Conservation (phyloP, 2,113 vertebrate species). For the Colaptes auratus region DNA sequence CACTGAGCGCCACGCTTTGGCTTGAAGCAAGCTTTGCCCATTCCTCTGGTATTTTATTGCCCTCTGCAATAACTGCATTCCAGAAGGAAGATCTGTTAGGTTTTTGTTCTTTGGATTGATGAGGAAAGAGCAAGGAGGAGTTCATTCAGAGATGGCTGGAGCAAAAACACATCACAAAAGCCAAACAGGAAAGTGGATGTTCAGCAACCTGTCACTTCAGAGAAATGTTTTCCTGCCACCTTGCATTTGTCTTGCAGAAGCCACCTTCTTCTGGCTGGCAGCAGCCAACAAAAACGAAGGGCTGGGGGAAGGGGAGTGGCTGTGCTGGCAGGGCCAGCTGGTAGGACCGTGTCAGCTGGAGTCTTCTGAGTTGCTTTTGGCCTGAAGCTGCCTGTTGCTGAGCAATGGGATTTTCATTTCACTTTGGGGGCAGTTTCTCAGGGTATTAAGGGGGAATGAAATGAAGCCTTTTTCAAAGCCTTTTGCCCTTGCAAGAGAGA, state of each 20-base stretch:
- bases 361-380: not conserved
- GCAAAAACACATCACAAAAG: not conserved
- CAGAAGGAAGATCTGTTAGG: rapidly evolving
- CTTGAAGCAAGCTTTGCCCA: not conserved
- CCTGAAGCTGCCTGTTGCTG: not conserved
- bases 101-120: not conserved
- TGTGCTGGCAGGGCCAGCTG: not conserved
- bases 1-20: not conserved
- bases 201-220: not conserved
- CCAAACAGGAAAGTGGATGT: not conserved
- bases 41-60: not conserved
- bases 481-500: not conserved
- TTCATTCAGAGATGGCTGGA: not conserved
- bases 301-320: too few species aligned
- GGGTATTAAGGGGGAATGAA: not conserved
- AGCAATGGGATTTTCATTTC: not conserved
- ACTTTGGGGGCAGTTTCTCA: not conserved
- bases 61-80: not conserved
- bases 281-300: rapidly evolving
- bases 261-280: not conserved
- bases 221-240: not conserved
- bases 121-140: not conserved
- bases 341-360: not conserved
- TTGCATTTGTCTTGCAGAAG: not conserved
- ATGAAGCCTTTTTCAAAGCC: not conserved